These are phyloP conservation scores for Fregetta grallaria DNA, from an alignment of 2,113 vertebrate species.

Conservation along the genomic window DNA sequence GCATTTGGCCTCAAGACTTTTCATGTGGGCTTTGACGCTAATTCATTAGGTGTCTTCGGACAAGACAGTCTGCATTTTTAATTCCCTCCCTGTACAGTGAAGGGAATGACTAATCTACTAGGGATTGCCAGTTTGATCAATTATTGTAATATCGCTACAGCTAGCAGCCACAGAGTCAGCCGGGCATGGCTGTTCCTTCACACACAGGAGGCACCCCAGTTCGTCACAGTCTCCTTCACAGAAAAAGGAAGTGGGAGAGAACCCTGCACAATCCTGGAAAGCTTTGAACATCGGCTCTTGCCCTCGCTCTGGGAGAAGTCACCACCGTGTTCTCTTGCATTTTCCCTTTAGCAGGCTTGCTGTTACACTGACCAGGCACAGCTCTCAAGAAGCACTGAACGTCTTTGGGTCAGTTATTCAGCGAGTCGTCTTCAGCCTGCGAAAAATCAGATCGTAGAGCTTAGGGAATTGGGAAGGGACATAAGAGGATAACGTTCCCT, in stretches of 20 bases:
- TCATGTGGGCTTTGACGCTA: not conserved
- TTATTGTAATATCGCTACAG: not conserved
- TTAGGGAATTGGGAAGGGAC: not conserved
- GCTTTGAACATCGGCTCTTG: not conserved
- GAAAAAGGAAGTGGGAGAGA: not conserved
- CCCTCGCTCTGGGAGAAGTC: not conserved
- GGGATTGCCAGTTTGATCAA: not conserved
- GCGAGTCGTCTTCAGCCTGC: not conserved
- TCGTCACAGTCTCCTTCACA: not conserved
- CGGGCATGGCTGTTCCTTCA: not conserved
- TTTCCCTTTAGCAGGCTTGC: not conserved
- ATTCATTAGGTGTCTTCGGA: not conserved
- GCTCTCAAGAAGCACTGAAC: not conserved
- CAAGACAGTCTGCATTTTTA: not conserved
- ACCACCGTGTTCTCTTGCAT: rapidly evolving
- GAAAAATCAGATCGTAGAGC: not conserved
- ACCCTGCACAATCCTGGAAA: constrained; percentile 9
- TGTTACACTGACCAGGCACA: rapidly evolving
- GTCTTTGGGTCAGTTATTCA: not conserved
- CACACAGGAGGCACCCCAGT: not conserved
- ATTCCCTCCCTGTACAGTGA: not conserved
- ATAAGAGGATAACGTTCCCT: not conserved
- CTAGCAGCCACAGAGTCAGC: not conserved
- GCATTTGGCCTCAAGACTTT: not conserved
- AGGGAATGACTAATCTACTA: not conserved